Evolutionary conservation across 2,113 vertebrate species (phyloP).

Genomic region (Chaetops frenatus): DNA sequence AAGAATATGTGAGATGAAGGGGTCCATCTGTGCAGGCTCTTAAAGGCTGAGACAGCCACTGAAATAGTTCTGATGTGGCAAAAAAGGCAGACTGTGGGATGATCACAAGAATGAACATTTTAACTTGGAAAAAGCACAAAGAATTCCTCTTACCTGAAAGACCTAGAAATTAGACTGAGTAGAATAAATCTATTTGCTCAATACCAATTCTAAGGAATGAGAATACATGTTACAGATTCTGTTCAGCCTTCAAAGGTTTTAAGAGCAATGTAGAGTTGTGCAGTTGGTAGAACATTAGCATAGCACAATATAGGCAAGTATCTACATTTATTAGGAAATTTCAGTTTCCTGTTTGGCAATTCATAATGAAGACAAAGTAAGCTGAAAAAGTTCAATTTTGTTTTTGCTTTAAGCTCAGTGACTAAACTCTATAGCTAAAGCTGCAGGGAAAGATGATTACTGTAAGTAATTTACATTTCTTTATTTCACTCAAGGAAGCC

Average conservation of each 20-base stretch:
- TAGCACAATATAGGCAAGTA: background rate
- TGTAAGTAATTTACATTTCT: background rate
- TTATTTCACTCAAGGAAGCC: background rate
- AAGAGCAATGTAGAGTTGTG: background rate
- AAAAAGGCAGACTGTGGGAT: background rate
- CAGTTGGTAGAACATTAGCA: background rate
- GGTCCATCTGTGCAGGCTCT: background rate
- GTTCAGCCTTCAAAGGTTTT: background rate
- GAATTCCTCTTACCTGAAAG: background rate
- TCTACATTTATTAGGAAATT: background rate
- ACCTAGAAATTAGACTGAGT: background rate
- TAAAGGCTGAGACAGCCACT: background rate
- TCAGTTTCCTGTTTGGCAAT: background rate
- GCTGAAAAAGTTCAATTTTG: background rate
- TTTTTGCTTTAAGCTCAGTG: background rate
- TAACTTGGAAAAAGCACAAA: background rate
- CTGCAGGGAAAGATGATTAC: background rate
- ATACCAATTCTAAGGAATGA: background rate
- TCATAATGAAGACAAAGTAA: background rate
- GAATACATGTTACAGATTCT: background rate
- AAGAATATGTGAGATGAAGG: background rate
- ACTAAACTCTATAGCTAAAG: background rate
- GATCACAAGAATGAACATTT: background rate
- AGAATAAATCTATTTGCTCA: background rate
- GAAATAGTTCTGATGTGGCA: background rate